phyloP scores from a whole-genome alignment of 2,797 vertebrate species.

The Crocidura indochinensis region DNA sequence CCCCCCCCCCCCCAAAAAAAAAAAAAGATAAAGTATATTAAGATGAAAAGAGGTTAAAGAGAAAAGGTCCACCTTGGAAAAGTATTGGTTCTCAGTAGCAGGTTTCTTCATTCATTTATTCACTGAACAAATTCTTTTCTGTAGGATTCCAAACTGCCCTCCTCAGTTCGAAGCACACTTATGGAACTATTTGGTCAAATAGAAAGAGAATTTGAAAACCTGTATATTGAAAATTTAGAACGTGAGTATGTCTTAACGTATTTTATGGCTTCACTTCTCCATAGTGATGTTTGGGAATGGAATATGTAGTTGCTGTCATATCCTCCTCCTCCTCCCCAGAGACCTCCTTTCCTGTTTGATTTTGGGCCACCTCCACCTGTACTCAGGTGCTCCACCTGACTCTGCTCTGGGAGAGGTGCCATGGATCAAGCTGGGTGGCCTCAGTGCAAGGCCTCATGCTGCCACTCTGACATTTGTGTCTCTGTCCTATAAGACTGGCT shows the following conservation, averaged over 20 bases:
- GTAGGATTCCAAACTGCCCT: conserved; percentile 98
- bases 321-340: too few species aligned
- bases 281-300: conserved; percentile 41
- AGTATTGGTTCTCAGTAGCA: not conserved
- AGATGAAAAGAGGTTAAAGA: conserved; percentile 51
- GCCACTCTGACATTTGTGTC: too few species aligned
- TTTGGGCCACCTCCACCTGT: too few species aligned
- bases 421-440: too few species aligned
- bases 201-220: conserved; percentile 98
- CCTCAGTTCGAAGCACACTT: conserved; percentile 95
- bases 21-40: conserved; percentile 26
- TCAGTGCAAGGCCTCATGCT: too few species aligned
- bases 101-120: conserved; percentile 68
- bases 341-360: too few species aligned
- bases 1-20: too few species aligned
- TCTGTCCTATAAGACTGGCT: too few species aligned
- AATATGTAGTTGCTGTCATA: not conserved
- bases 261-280: conserved; percentile 23
- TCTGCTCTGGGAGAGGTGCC: too few species aligned
- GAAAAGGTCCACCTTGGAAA: conserved; percentile 58
- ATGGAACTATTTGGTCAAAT: conserved; percentile 99
- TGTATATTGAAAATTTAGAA: conserved; percentile 99
- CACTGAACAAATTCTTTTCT: conserved; percentile 70
- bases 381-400: too few species aligned
- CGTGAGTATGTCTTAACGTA: conserved; percentile 91